These are phyloP conservation scores for Drosophila orena DNA, from an alignment of 1,140 invertebrate species.

Conservation along the genomic window DNA sequence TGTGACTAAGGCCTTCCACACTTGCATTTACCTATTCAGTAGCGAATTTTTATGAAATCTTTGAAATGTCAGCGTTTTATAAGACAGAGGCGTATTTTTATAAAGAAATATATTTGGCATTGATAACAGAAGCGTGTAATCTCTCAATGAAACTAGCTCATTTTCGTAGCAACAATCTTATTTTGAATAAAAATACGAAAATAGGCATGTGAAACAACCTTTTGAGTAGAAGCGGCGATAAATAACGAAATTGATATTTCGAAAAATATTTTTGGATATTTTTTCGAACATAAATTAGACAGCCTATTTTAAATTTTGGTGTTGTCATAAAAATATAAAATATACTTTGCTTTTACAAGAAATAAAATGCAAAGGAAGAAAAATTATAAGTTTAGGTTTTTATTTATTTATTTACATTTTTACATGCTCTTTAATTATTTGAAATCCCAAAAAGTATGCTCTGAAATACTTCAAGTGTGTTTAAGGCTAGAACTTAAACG, in stretches of 20 bases:
- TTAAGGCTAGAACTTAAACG: no score
- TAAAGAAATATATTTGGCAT: conserved; percentile 15
- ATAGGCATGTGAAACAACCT: no score
- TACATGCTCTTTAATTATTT: no score
- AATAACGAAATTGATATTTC: neutral
- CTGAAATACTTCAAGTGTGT: no score
- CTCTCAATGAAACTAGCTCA: neutral
- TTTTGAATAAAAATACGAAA: no score
- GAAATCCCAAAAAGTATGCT: no score
- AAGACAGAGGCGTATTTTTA: conserved; percentile 24
- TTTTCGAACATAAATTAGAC: neutral
- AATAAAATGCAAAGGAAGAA: no score
- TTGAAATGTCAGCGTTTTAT: conserved; percentile 9
- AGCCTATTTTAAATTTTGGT: neutral
- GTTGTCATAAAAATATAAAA: neutral
- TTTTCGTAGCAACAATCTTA: no score
- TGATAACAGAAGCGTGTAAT: neutral
- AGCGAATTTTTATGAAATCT: conserved; percentile 42
- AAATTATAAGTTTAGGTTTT: no score
- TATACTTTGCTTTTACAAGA: no score
- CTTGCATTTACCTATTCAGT: conserved; percentile 61
- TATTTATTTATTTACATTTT: no score
- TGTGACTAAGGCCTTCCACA: conserved; percentile 8
- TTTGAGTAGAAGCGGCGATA: neutral
- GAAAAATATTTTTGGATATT: neutral